Conservation (phyloP, 37 sponge, comb jelly and placozoan species). For the Geodia barretti region DNA sequence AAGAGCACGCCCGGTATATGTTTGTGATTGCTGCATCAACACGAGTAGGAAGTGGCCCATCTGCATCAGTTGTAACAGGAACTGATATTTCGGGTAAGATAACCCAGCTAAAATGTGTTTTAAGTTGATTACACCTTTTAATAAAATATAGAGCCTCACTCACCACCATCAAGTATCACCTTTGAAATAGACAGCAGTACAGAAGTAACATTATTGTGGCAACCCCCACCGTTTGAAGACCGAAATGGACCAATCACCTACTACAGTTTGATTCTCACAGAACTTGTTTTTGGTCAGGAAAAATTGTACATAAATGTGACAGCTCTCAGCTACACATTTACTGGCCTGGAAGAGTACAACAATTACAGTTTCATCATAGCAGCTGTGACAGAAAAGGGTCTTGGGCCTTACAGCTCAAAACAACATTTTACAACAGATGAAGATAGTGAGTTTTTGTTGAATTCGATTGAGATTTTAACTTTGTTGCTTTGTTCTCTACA, state of each 20-base stretch:
- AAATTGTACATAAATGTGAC: not conserved
- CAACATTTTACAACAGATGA: conserved; percentile 6
- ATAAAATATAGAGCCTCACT: conserved; percentile 2
- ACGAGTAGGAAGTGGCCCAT: not conserved
- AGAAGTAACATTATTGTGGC: not conserved
- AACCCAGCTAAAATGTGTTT: too few species aligned
- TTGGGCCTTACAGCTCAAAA: conserved; percentile 14
- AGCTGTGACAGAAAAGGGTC: conserved; percentile 7
- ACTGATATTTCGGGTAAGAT: not conserved
- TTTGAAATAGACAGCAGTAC: not conserved
- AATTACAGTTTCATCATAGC: conserved; percentile 11
- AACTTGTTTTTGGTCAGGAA: not conserved
- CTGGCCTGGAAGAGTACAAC: conserved; percentile 24
- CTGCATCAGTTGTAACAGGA: not conserved
- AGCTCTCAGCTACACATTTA: conserved; percentile 4
- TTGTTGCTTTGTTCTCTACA: not conserved
- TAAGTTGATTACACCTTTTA: too few species aligned
- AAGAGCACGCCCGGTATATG: not conserved
- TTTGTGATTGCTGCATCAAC: conserved; percentile 2
- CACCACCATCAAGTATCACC: not conserved
- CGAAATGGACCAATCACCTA: conserved; percentile 31
- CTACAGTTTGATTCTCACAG: conserved; percentile 4
- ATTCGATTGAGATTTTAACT: not conserved
- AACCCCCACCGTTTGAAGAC: conserved; percentile 22
- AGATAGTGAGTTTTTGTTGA: conserved; percentile 6